A percentile compares a stretch with the other conserved stretches of the same genome.
Conservation (phyloP, 2,797 vertebrate species). For the Dermochelys coriacea region DNA sequence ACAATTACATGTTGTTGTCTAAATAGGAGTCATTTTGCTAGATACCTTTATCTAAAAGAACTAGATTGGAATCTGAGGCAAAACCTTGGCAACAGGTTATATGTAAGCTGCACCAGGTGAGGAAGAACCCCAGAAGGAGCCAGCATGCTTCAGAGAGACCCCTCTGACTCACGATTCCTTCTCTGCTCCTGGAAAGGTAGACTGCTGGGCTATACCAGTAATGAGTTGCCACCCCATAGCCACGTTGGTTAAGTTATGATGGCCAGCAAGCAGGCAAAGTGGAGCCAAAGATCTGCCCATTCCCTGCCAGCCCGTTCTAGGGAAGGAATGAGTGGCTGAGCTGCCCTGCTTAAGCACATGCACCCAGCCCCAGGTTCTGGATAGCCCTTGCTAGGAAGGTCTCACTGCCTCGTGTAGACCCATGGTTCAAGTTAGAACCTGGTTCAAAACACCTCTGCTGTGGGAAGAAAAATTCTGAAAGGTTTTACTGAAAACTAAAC, state of each 20-base stretch:
- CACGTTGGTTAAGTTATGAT: neutral
- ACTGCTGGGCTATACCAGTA: neutral
- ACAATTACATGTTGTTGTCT: neutral
- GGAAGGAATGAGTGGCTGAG: neutral
- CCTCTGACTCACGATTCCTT: neutral
- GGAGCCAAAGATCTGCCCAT: neutral
- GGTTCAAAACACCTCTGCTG: neutral
- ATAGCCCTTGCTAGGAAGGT: neutral
- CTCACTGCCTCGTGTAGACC: neutral
- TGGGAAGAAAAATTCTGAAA: neutral
- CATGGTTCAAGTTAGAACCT: neutral
- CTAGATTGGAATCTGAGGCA: neutral
- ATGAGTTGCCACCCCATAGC: neutral
- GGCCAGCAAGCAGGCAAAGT: neutral
- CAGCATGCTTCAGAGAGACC: neutral
- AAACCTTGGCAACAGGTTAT: neutral
- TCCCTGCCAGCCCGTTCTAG: neutral
- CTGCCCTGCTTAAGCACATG: neutral
- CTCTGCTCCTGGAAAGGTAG: neutral
- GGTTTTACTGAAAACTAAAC: neutral
- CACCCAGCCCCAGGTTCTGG: neutral
- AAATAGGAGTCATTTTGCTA: conserved; percentile 20
- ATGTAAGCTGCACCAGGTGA: neutral
- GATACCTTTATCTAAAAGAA: conserved; percentile 7
- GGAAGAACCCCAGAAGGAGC: conserved; percentile 10